Evolutionary conservation across 1,140 invertebrate genomes (phyloP), one percentile per base, ranked within the genome.

Genomic region (Drosophila chauvacae): DNA sequence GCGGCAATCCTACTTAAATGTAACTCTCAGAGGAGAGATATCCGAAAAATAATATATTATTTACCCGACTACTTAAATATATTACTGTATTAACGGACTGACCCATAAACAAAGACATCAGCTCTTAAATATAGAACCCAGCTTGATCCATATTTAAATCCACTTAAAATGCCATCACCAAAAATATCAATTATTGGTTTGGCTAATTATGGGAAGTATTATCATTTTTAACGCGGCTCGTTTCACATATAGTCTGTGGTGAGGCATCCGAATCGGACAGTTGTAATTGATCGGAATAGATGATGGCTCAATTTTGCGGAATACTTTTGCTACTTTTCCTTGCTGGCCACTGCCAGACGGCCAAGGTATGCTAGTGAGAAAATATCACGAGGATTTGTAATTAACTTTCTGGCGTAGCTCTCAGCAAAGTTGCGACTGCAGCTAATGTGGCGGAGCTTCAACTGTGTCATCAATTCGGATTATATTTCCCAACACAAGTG

Each of bases 91-190:
- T 42, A 53, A 23, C 41, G 23, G 18, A 23, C 23, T 66, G 41
- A 28, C 9, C 30, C 30, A 18, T 28, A 70, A 66, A 70, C 23
- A 53, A 70, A 66, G 39, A 53, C 39, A 68, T 68, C 26, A 70
- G 10, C 16, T 23, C 20, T 20, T 30, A 44, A 69, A 66, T 53
- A 33, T 30, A 42, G 28, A 44, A 53, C 39, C 0, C 23, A 48
- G 16, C 16, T 35, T 1, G 6, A 37, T 44, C 14, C 2, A 26
- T 23, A 37, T 45, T 26, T 28, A 45, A 45, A 7, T 6, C 53
- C 73, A 77, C 47, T 77, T 77, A 77, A 77, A 77, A 77, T 51
- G 48, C 37, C 59, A 77, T 77, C 44, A 77, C 26, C 42, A 18
- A 37, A 71, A 71, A 51, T 23, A 72, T 51, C 48, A 77, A 69